These are phyloP conservation scores for Bubo blakistoni DNA, from an alignment of 2,113 vertebrate genomes.

Conservation along the genomic window DNA sequence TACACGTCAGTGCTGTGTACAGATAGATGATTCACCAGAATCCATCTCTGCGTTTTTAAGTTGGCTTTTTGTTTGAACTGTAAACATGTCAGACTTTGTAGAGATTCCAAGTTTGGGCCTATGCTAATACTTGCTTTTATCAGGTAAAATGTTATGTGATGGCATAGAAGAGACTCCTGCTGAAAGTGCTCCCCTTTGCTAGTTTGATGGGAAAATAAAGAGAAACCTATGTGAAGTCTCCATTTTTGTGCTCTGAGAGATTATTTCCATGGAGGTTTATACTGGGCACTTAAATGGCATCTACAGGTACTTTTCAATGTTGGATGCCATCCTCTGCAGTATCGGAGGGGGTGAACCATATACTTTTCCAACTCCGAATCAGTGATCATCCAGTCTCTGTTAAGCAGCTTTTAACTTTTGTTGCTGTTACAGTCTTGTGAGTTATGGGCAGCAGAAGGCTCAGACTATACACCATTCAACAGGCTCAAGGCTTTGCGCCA, in stretches of 20 bases:
- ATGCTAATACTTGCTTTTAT: constrained; percentile 25
- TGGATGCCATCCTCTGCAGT: background rate
- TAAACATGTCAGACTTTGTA: constrained; percentile 6
- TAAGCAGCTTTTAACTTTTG: background rate
- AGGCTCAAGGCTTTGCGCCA: background rate
- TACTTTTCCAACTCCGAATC: background rate
- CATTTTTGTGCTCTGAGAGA: background rate
- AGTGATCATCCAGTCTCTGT: background rate
- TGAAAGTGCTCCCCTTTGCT: background rate
- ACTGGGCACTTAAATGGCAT: background rate
- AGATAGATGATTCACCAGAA: constrained; percentile 49
- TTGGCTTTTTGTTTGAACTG: constrained; percentile 28
- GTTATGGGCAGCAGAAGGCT: background rate
- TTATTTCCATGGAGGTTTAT: background rate
- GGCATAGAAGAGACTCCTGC: background rate
- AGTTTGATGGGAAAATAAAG: background rate
- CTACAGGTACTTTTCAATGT: background rate
- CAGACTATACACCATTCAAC: background rate
- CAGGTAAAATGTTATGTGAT: background rate
- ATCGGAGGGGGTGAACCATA: background rate
- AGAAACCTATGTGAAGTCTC: background rate
- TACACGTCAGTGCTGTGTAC: constrained; percentile 7
- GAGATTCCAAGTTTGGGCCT: background rate
- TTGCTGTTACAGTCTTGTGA: background rate
- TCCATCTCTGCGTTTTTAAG: background rate